Conservation (phyloP, 2,113 vertebrate genomes). For the Hyaena hyaena region DNA sequence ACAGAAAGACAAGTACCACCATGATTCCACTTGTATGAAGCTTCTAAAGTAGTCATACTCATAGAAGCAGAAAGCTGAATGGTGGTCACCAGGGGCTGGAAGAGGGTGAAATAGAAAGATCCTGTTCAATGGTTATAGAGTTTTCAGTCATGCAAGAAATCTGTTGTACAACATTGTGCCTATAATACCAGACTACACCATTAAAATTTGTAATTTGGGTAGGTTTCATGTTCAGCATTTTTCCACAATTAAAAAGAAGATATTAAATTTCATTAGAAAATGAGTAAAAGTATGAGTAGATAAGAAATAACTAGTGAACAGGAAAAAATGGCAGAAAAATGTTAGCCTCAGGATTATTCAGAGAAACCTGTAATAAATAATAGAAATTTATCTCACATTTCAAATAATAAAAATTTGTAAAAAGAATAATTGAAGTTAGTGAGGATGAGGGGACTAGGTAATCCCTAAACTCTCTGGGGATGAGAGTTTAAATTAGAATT, state of each 20-base stretch:
- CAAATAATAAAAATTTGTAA: neutral
- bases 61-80: neutral
- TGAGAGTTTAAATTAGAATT: neutral
- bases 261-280: neutral
- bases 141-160: neutral
- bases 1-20: neutral
- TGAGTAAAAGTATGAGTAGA: neutral
- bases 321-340: neutral
- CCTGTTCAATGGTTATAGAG: neutral
- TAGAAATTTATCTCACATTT: neutral
- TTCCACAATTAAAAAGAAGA: neutral
- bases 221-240: neutral
- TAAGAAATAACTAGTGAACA: neutral
- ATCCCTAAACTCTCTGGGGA: neutral
- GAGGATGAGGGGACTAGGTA: neutral
- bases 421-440: neutral
- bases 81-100: neutral
- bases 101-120: neutral
- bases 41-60: neutral
- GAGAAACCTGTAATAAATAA: neutral
- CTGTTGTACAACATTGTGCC: neutral
- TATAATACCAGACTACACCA: neutral
- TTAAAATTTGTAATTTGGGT: neutral
- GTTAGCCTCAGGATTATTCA: neutral
- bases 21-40: neutral